Evolutionary conservation across 2,113 vertebrate species (phyloP), one percentile per base, ranked within the genome.

Genomic region (Dicentrarchus labrax): DNA sequence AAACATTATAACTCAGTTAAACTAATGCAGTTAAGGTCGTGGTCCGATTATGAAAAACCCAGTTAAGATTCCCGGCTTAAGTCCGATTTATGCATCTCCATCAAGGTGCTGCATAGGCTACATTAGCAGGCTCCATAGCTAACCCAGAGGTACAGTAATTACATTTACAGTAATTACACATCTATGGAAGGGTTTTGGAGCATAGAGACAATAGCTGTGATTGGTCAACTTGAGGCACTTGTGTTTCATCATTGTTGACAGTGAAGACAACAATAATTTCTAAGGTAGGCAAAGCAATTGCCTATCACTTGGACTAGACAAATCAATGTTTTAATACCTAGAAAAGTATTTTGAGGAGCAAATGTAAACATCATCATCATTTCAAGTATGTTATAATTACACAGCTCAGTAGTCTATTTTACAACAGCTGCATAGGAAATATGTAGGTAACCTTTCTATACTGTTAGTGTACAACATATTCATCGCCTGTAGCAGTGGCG

Each of bases 1-100:
- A 65, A 76, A 77, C 50, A 71, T 24, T 30, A 65, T 38, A 22
- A 67, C 60, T 68, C 4, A 2, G 38, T 78, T 24, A 60, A 19
- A 54, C 22, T 51, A 48, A 73, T 62, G 43, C 30, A 48, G 54
- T 56, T 67, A 74, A 48, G 38, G 19, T 36, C 1, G 1, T 74
- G 15, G 12, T n/a, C 12, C 8, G 30, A 56, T 50, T 59, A 13
- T 24, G 21, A 51, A 45, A 19, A 30, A 70, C 15, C 61, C n/a
- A 36, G 7, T 43, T 71, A 41, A 51, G 10, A 61, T 21, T 60
- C 24, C 6, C 13, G 19, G 4, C 17, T 36, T 3, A 15, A 36
- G 56, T 12, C 19, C n/a, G 11, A 62, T 74, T 48, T 21, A 30
- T 15, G n/a, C 59, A 36, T 54, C n/a, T 62, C 16, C 7, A 61